phyloP scores from a whole-genome alignment of 2,113 vertebrate species.

The Bufo bufo region DNA sequence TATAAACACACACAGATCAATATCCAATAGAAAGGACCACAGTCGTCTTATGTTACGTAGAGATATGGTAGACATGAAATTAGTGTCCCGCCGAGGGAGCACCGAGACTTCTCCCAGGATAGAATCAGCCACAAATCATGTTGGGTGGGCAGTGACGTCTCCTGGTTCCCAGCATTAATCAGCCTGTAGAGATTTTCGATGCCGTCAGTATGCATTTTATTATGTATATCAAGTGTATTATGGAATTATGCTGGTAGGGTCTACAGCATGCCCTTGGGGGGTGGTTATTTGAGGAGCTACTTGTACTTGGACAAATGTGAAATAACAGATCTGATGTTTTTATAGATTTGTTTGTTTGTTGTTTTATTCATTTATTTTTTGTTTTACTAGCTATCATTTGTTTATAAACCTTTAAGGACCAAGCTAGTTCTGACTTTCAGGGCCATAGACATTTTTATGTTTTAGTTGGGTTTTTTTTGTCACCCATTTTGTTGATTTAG shows the following conservation, averaged over 20 bases:
- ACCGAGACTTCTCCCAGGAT: slow-evolving; percentile 3
- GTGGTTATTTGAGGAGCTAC: neutral
- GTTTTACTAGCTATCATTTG: no score
- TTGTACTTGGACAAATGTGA: neutral
- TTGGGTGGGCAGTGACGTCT: slow-evolving; percentile 26
- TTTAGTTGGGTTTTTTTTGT: no score
- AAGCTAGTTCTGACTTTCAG: no score
- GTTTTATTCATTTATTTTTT: neutral
- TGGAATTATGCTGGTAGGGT: neutral
- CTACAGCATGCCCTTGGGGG: neutral
- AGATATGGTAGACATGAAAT: neutral
- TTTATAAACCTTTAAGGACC: no score
- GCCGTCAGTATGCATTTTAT: slow-evolving; percentile 4
- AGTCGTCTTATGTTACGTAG: neutral
- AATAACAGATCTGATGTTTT: neutral
- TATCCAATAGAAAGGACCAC: slow-evolving; percentile 5
- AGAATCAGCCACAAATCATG: slow-evolving; percentile 22
- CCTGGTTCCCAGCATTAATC: slow-evolving; percentile 9
- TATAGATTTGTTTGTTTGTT: no score
- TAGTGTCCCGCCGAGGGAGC: neutral
- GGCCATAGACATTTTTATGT: no score
- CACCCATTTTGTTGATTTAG: no score
- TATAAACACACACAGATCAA: neutral
- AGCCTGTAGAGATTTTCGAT: slow-evolving; percentile 1
- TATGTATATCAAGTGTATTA: neutral